Evolutionary conservation across 2,797 vertebrate species (phyloP).

Genomic region (Chelidonichthys spinosus): DNA sequence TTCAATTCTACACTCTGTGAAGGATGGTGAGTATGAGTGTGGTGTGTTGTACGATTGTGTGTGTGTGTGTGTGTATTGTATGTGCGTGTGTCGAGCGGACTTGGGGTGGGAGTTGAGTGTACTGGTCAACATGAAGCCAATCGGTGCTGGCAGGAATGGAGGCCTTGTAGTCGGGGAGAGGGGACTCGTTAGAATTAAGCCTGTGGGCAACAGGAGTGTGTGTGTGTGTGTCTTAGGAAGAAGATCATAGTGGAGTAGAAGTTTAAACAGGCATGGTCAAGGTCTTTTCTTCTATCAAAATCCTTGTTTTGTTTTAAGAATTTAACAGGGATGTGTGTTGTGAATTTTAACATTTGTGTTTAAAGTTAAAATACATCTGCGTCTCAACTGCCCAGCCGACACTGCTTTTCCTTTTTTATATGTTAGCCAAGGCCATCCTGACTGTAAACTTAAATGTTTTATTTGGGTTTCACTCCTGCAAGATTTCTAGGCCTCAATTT

Average conservation of each 20-base stretch:
- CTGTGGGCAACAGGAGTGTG: constrained; percentile 54
- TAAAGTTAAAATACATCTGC: constrained; percentile 7
- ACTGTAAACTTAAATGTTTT: constrained; percentile 28
- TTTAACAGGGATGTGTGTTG: constrained; percentile 12
- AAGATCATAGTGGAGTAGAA: constrained; percentile 24
- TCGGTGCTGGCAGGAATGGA: constrained; percentile 73
- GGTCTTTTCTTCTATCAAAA: constrained; percentile 35
- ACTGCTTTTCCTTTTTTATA: background rate
- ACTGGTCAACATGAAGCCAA: constrained; percentile 74
- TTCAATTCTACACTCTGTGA: constrained; percentile 73
- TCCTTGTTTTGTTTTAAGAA: constrained; percentile 19
- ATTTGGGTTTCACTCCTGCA: constrained; percentile 20
- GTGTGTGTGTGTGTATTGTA: constrained; percentile 48
- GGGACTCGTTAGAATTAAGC: constrained; percentile 71
- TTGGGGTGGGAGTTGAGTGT: constrained; percentile 40
- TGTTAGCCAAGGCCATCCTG: constrained; percentile 1
- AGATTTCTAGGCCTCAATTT: constrained; percentile 22
- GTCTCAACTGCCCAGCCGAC: background rate
- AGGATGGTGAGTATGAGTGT: constrained; percentile 56
- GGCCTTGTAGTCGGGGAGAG: constrained; percentile 70
- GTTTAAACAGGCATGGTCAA: constrained; percentile 37
- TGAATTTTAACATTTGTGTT: constrained; percentile 20
- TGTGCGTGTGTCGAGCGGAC: constrained; percentile 50
- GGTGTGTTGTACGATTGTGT: constrained; percentile 51
- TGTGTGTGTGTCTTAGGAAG: constrained; percentile 31